Evolutionary conservation across 2,113 vertebrate genomes (phyloP), one percentile per base, ranked within the genome.

Genomic region (Engystomops pustulosus): DNA sequence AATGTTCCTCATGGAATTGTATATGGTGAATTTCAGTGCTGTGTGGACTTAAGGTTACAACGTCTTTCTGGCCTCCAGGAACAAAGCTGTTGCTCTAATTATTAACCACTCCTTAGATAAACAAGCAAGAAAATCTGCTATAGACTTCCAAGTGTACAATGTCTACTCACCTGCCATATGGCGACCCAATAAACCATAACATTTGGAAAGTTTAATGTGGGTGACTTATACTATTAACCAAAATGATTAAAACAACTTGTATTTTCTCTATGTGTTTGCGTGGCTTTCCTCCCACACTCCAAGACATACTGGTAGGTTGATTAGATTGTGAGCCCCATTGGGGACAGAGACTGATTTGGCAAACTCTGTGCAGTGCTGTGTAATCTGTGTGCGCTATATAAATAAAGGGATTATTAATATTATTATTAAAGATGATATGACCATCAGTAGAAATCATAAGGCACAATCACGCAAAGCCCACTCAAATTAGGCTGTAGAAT

Each of bases 21-120:
- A 2, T 60, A 8, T 20, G 18, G 51, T 60, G 20, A 41, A 17
- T 60, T 58, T n/a, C 11, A 60, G 8, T 38, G 15, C 15, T 53
- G 8, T 58, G 27, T 34, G 49, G 25, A 4, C 5, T 20, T 62
- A 79, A 41, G 23, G 55, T 62, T 47, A 62, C 76, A 32, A 25
- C 10, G 11, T 36, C 45, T 79, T 30, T 79, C 32, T 62, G 25
- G 38, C 38, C 65, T 32, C n/a, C 36, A 79, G 77, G 38, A 79
- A 51, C 36, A 69, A 15, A 41, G 75, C 27, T 68, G 58, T 36
- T 69, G 30, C 25, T 69, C 41, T 69, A 80, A 68, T 80, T 51
- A 69, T 80, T 68, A 69, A 69, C 79, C 44, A 68, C 79, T 69
- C 79, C 79, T 80, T 67, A 36, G 38, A 69, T 80, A 49, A 80